Conservation (phyloP, 92 coral and sea anemone species). For the Phenganax marumi region DNA sequence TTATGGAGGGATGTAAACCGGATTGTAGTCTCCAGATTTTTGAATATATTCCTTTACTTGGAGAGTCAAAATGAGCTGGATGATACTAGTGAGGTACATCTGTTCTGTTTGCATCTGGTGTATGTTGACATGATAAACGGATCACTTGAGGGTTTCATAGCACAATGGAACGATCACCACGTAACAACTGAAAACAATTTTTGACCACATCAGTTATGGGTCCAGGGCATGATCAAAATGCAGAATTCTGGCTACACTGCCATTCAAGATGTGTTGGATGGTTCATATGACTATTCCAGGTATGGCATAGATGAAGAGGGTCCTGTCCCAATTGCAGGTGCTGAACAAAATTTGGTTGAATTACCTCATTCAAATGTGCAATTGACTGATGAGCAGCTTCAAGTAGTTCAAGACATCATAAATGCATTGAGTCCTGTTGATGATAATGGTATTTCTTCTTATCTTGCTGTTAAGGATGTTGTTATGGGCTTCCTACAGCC, state of each 20-base stretch:
- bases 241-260: slow-evolving; percentile 3
- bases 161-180: slow-evolving; percentile 13
- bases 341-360: neutral
- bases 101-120: neutral
- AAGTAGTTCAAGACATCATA: neutral
- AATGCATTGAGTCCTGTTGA: neutral
- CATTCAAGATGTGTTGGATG: neutral
- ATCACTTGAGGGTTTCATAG: neutral
- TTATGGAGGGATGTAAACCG: slow-evolving; percentile 11
- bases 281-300: neutral
- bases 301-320: neutral
- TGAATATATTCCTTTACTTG: slow-evolving; percentile 6
- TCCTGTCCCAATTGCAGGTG: neutral
- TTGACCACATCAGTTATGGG: neutral
- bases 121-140: neutral
- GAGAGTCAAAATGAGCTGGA: slow-evolving; percentile 3
- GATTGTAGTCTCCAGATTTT: neutral
- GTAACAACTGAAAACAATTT: slow-evolving; percentile 11
- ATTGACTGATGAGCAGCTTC: neutral
- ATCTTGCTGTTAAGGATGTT: neutral
- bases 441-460: slow-evolving; percentile 15
- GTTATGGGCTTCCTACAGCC: slow-evolving; percentile 11
- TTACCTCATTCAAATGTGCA: neutral
- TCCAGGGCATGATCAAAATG: neutral
- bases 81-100: neutral